A percentile compares a stretch with the other conserved stretches of the same genome.
Conservation (phyloP, 2,888 invertebrate species). For the Xylota segnis region DNA sequence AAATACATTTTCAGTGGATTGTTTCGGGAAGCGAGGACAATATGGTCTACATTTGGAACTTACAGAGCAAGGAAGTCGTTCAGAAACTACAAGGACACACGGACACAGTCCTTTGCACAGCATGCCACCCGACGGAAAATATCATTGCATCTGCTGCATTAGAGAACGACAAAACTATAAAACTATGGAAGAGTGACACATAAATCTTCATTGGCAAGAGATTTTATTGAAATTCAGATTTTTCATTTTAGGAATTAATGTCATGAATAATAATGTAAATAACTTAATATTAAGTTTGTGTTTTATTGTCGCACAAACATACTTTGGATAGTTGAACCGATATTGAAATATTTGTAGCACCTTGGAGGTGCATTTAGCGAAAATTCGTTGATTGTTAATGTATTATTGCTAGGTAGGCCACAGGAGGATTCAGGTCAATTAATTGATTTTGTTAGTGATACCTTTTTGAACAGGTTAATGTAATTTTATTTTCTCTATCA, state of each 20-base stretch:
- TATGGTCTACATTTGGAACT: conserved; percentile 99
- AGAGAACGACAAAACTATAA: conserved; percentile 99
- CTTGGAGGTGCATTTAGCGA: too few relatives aligned
- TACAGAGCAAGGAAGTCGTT: conserved; percentile 99
- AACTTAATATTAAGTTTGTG: conserved; percentile 9
- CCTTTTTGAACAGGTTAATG: too few relatives aligned
- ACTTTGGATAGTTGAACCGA: too few relatives aligned
- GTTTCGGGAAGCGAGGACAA: conserved; percentile 99
- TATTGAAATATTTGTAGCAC: too few relatives aligned
- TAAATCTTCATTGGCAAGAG: conserved; percentile 83
- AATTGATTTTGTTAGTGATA: too few relatives aligned
- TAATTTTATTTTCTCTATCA: too few relatives aligned
- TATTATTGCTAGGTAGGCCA: too few relatives aligned
- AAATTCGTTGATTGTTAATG: too few relatives aligned
- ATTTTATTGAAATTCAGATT: conserved; percentile 2
- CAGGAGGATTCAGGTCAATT: too few relatives aligned
- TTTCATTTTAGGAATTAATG: conserved; percentile 22
- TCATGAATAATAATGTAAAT: conserved; percentile 54
- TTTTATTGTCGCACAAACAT: conserved; percentile 1
- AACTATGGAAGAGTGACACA: conserved; percentile 99
- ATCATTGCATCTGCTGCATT: conserved; percentile 99
- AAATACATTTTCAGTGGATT: conserved; percentile 92
- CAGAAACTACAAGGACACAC: conserved; percentile 98
- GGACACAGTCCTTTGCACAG: conserved; percentile 97
- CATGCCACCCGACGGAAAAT: conserved; percentile 99